Conservation (phyloP, 2,797 vertebrate species). For the Coccyzus lansbergi region DNA sequence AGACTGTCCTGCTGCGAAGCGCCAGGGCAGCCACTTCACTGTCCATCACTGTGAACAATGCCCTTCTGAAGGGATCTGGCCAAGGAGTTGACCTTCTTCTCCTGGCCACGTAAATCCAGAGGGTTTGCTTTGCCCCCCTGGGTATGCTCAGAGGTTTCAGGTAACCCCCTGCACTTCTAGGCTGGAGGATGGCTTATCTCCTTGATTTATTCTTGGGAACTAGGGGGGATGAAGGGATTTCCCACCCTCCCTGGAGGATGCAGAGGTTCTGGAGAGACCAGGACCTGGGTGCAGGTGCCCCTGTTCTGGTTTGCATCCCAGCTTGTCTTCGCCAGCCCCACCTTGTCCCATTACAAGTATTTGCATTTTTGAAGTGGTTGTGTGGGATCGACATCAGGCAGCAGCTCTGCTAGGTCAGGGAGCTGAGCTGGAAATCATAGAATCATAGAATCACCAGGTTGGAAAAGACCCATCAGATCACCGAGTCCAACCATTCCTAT, state of each 20-base stretch:
- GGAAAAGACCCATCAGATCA: no score
- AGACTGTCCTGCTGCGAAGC: not conserved
- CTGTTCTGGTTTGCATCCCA: not conserved
- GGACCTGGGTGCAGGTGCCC: not conserved
- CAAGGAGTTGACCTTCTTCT: fast-evolving
- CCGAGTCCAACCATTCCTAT: no score
- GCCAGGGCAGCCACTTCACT: no score
- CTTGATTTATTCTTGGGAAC: not conserved
- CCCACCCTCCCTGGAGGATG: not conserved
- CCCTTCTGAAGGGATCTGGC: not conserved
- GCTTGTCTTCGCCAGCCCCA: not conserved
- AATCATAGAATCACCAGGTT: no score
- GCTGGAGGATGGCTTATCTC: not conserved
- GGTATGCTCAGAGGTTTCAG: not conserved
- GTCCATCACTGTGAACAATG: fast-evolving
- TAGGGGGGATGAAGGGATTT: not conserved
- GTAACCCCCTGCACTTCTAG: not conserved
- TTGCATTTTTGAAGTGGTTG: not conserved
- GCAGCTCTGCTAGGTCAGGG: not conserved
- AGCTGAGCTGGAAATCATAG: not conserved
- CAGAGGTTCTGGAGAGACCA: not conserved
- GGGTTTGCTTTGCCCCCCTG: fast-evolving
- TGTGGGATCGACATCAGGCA: not conserved
- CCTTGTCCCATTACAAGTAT: not conserved
- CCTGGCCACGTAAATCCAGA: fast-evolving